Conservation (phyloP, 2,888 invertebrate genomes). For the Meiosimyza platycephala region DNA sequence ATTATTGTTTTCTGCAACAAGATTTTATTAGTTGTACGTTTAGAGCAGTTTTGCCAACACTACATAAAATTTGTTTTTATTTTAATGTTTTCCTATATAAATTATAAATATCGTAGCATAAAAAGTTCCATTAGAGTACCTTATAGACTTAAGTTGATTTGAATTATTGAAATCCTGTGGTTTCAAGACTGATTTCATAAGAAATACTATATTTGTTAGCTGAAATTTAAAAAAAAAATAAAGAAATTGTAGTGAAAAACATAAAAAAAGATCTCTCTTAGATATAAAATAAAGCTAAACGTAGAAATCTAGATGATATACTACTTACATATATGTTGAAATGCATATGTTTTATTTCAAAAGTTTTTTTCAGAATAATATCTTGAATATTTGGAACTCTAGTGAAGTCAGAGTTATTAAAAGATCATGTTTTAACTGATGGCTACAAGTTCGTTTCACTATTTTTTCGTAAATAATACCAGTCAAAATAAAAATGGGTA, state of each 20-base stretch:
- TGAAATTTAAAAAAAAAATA: not conserved
- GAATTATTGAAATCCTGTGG: slow-evolving; percentile 6
- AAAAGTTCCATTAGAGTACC: slow-evolving; percentile 29
- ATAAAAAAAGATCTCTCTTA: slow-evolving; percentile 23
- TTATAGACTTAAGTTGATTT: slow-evolving; percentile 27
- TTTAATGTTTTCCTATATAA: not conserved
- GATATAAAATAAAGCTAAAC: not conserved
- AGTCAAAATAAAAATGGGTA: too few relatives aligned
- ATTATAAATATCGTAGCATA: not conserved
- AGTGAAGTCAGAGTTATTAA: too few relatives aligned
- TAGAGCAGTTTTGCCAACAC: not conserved
- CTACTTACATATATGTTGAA: not conserved
- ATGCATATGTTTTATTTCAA: not conserved
- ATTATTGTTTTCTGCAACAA: slow-evolving; percentile 39
- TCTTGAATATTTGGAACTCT: not conserved
- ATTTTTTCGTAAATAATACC: too few relatives aligned
- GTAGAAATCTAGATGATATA: not conserved
- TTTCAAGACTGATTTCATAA: slow-evolving; percentile 26
- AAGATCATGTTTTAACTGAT: too few relatives aligned
- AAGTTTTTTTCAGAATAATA: not conserved
- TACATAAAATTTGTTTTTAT: slow-evolving; percentile 7
- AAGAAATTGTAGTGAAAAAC: not conserved
- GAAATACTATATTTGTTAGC: slow-evolving; percentile 11
- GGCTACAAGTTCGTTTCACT: too few relatives aligned
- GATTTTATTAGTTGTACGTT: slow-evolving; percentile 5